These are phyloP conservation scores for Patella caerulea DNA, from an alignment of 2,888 invertebrate species.

Conservation along the genomic window DNA sequence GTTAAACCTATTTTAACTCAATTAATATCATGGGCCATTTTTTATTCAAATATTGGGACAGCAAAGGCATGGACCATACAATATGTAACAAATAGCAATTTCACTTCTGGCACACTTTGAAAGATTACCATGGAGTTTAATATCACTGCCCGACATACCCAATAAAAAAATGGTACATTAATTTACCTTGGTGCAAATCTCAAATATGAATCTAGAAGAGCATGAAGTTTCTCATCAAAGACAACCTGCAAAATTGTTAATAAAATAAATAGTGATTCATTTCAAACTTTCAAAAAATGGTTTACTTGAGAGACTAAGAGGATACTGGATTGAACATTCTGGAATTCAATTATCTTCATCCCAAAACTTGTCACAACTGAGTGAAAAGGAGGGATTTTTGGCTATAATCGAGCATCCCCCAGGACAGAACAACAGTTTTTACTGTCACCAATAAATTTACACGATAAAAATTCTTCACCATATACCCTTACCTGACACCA, in stretches of 20 bases:
- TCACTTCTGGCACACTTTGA: too few relatives aligned
- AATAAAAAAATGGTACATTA: too few relatives aligned
- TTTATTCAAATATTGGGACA: too few relatives aligned
- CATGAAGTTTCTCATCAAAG: slow-evolving; percentile 78
- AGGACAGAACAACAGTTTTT: background rate
- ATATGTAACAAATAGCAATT: too few relatives aligned
- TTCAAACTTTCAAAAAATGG: background rate
- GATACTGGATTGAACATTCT: background rate
- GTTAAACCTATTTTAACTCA: too few relatives aligned
- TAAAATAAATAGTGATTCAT: slow-evolving; percentile 1
- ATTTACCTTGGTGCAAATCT: slow-evolving; percentile 79
- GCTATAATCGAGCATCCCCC: background rate
- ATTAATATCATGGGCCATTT: too few relatives aligned
- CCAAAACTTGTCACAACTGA: background rate
- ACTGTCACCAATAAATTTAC: background rate
- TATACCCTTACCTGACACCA: slow-evolving; percentile 74
- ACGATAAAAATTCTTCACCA: background rate
- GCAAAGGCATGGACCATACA: too few relatives aligned
- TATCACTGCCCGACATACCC: too few relatives aligned
- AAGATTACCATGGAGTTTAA: too few relatives aligned
- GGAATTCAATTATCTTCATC: background rate
- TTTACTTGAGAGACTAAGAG: background rate
- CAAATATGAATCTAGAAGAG: slow-evolving; percentile 80
- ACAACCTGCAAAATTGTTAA: slow-evolving; percentile 74
- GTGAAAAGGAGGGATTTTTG: background rate